A percentile compares a stretch with the other conserved stretches of the same genome.
These are phyloP conservation scores for Microtus montanus DNA, from an alignment of 2,113 vertebrate species.

Conservation along the genomic window DNA sequence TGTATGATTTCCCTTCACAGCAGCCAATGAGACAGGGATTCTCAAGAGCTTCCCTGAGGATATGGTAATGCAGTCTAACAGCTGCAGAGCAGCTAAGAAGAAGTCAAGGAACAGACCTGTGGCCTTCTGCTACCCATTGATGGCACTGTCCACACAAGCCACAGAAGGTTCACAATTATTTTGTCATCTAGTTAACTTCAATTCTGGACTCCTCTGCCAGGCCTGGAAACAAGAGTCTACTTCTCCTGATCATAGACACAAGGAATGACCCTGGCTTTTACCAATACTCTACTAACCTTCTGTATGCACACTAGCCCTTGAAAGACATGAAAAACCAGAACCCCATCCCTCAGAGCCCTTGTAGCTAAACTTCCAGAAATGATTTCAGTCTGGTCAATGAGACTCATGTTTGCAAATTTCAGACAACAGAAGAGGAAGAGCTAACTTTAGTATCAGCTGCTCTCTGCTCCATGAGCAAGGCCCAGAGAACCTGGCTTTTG, in stretches of 20 bases:
- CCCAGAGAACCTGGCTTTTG: not conserved
- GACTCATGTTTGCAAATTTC: not conserved
- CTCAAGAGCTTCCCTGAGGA: not conserved
- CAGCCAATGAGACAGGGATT: not conserved
- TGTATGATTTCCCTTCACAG: not conserved
- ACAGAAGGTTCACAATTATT: not conserved
- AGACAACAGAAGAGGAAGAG: not conserved
- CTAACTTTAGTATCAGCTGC: not conserved
- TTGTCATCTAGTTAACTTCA: not conserved
- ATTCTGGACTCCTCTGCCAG: not conserved
- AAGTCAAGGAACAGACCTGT: not conserved
- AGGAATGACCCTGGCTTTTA: not conserved
- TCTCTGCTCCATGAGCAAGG: not conserved
- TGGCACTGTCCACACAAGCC: not conserved
- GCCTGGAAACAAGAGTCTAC: not conserved
- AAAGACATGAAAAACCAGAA: not conserved
- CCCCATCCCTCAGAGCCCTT: not conserved
- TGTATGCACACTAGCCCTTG: not conserved
- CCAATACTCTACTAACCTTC: not conserved
- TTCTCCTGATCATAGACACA: not conserved
- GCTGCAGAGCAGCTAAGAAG: not conserved
- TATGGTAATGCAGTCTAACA: not conserved
- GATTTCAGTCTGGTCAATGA: not conserved
- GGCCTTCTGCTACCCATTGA: not conserved
- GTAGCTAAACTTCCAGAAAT: not conserved